Evolutionary conservation across 2,113 vertebrate species (phyloP), one percentile per base, ranked within the genome.

Genomic region (Notiomystis cincta): DNA sequence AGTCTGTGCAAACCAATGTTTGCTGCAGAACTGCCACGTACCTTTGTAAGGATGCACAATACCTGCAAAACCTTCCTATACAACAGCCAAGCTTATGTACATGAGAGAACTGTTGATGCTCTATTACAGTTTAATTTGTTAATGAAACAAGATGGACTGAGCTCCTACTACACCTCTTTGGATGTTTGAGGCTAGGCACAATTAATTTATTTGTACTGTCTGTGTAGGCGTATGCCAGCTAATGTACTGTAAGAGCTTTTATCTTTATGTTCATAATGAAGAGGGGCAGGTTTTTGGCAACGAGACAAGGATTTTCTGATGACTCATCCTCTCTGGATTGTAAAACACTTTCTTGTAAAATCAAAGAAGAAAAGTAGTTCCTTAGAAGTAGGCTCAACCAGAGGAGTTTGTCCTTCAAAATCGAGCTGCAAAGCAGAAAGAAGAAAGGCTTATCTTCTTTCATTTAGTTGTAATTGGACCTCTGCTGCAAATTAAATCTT

Each of bases 201-300:
- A 98, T 98, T 98, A 98, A 98, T 98, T 98, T 98, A 97, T 98
- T 98, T 98, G 97, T 97, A 96, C 97, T 97, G 97, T 97, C 97
- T 97, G 93, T 97, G 97, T 97, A 98, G 98, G 97, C 95, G 89
- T 97, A 97, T 98, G 97, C 96, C 94, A 94, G 95, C 97, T 98
- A 98, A 98, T 98, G 98, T 92, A 97, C 94, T 88, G 89, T 97
- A 94, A 98, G 96, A 97, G 98, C 98, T 98, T 98, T 98, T 98
- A 98, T 98, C 97, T 98, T 98, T 97, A 98, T 95, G 95, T 97
- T 98, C 93, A 79, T 98, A 98, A 98, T 98, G 97, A 98, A 98
- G 97, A 98, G 96, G 96, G 97, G 96, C 94, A 97, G 95, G 96
- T 90, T 97, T 97, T 97, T 98, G 98, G 98, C 98, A 97, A 94